A percentile compares a stretch with the other conserved stretches of the same genome.
phyloP scores from a whole-genome alignment of 1,140 invertebrate species.

The Drosophila quadrilineata region DNA sequence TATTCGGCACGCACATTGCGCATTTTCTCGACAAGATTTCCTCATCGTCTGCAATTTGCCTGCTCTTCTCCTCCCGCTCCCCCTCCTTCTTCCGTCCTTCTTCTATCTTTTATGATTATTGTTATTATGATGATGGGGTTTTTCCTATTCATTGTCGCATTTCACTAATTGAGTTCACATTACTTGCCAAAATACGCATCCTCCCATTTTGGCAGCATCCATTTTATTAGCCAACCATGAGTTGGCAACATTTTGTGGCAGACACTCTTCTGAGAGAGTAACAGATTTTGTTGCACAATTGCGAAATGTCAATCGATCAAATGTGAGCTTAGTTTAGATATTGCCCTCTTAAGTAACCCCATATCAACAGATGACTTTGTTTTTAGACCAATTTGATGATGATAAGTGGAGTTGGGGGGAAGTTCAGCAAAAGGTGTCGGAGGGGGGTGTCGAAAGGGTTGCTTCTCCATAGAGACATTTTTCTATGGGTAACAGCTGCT shows the following conservation, averaged over 20 bases:
- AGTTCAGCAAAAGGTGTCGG: too few relatives aligned
- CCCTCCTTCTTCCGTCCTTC: too few relatives aligned
- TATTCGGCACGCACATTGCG: constrained; percentile 45
- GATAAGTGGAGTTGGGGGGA: too few relatives aligned
- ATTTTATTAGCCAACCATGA: constrained; percentile 74
- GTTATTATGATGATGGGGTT: constrained; percentile 30
- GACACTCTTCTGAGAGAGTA: constrained; percentile 34
- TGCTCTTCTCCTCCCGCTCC: too few relatives aligned
- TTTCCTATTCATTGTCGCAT: constrained; percentile 15
- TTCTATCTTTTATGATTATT: constrained; percentile 24
- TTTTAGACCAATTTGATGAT: too few relatives aligned
- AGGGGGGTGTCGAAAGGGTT: too few relatives aligned
- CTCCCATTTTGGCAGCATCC: constrained; percentile 8
- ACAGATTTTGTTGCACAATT: not conserved
- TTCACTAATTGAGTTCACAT: constrained; percentile 73
- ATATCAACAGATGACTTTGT: too few relatives aligned
- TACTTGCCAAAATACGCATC: constrained; percentile 68
- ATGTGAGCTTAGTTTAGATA: too few relatives aligned
- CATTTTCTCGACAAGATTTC: constrained; percentile 41
- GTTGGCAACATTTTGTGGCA: constrained; percentile 57
- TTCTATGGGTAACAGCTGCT: too few relatives aligned
- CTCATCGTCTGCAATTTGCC: constrained; percentile 3
- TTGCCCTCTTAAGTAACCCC: not conserved
- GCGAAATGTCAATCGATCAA: constrained; percentile 41
- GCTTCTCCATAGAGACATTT: too few relatives aligned